phyloP scores from a whole-genome alignment of 2,888 invertebrate species.

The Ctena decussata region DNA sequence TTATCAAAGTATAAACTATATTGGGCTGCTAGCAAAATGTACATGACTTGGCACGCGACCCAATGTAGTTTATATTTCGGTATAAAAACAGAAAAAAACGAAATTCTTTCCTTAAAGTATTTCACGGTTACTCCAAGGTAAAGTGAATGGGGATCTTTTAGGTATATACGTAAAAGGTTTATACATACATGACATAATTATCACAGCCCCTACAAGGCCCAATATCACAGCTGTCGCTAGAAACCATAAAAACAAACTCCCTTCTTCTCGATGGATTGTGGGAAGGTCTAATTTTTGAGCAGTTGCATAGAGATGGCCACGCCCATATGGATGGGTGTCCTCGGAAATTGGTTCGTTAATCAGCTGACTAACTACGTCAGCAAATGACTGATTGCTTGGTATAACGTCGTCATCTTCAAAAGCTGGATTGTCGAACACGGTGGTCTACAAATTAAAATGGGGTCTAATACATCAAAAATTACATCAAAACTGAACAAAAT shows the following conservation, averaged over 20 bases:
- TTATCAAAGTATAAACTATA: too few species aligned
- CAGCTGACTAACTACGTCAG: slow-evolving; percentile 52
- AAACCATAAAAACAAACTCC: slow-evolving; percentile 47
- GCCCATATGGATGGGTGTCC: slow-evolving; percentile 46
- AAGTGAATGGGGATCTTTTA: too few species aligned
- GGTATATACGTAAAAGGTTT: too few species aligned
- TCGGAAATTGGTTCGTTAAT: slow-evolving; percentile 67
- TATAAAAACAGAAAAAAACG: too few species aligned
- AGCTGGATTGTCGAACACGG: slow-evolving; percentile 28
- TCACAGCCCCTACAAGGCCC: slow-evolving; percentile 41
- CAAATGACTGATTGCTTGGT: slow-evolving; percentile 35
- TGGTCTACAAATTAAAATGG: too few species aligned
- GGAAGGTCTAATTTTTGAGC: slow-evolving; percentile 35
- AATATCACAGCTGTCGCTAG: slow-evolving; percentile 35
- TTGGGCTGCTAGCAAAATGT: too few species aligned
- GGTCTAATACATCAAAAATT: too few species aligned
- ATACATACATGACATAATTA: slow-evolving; percentile 61
- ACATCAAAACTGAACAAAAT: too few species aligned
- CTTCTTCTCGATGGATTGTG: slow-evolving; percentile 43
- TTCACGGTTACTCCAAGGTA: too few species aligned
- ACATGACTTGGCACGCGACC: too few species aligned
- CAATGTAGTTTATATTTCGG: too few species aligned
- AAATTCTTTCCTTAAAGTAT: too few species aligned
- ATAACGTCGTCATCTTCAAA: slow-evolving; percentile 27
- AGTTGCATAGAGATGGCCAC: slow-evolving; percentile 46